Evolutionary conservation across 2,797 vertebrate species (phyloP).

Genomic region (Capromys pilorides): DNA sequence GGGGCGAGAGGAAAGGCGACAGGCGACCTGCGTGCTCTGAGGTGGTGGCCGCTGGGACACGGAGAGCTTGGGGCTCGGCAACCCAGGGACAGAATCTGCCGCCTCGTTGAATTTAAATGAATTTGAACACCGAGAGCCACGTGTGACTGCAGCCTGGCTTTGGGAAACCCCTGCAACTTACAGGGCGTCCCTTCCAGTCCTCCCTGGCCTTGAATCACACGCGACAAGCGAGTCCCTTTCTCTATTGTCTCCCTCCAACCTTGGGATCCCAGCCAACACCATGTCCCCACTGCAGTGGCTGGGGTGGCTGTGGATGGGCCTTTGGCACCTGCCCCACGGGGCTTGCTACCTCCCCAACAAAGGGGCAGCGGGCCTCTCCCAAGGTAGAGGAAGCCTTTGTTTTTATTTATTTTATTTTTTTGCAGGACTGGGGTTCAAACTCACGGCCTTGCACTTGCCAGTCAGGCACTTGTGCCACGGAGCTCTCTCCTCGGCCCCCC

Average conservation of each 20-base stretch:
- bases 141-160: accelerated
- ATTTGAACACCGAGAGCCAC: background rate
- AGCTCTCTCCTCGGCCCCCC: too few relatives aligned
- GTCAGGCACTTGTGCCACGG: too few relatives aligned
- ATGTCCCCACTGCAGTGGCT: background rate
- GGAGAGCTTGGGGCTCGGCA: background rate
- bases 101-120: background rate
- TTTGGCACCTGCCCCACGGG: background rate
- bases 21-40: background rate
- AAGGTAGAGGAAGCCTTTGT: too few relatives aligned
- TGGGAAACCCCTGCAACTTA: background rate
- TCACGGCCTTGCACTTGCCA: too few relatives aligned
- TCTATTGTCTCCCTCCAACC: background rate
- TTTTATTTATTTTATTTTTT: too few relatives aligned
- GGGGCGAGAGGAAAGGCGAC: background rate
- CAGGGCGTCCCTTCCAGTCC: background rate
- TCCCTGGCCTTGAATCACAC: background rate
- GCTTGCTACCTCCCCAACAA: background rate
- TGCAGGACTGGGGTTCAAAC: too few relatives aligned
- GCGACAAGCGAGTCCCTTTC: background rate
- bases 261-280: background rate
- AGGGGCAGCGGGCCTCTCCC: background rate
- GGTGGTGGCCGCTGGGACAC: background rate
- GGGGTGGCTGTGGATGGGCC: too few relatives aligned
- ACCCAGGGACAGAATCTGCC: background rate